Base-by-base conservation (phyloP, 2,888 invertebrate genomes). In the Hypomecis punctinalis region DNA sequence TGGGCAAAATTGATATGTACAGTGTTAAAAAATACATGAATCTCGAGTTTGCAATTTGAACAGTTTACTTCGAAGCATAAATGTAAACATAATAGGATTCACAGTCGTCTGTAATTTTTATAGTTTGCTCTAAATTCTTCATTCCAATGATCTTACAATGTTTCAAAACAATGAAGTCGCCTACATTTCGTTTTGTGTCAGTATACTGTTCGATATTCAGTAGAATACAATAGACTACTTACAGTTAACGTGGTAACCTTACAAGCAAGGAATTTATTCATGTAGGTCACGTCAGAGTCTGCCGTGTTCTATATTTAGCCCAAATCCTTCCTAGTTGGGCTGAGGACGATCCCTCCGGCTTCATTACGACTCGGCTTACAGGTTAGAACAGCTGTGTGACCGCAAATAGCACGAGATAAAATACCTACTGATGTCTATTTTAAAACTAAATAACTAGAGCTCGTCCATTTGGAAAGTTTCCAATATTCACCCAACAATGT, bases 381-480 rank as follows among this genome's bases (percentile, higher is more conserved):
- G 70, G 70, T 76, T 73, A 68, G 72, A 80, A 80, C 83, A 85
- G 85, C 84, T 86, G 84, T 82, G 77, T 69, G 67, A 76, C 78
- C 76, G 76, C 76, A 86, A 86, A 86, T 86, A 85, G 84, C 79
- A 78, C 80, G 80, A 73, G 80, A 84, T 86, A 84, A 83, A 85
- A 87, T 89, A 88, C 85, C 82, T 85, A 83, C 79, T 69, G 67
- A 45, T 60, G 67, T 79, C 85, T 90, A 91, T 90, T 89, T 89
- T 82, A 79, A 81, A 85, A 83, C 70, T 63, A 79, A 82, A 87
- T 86, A 85, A 86, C 82, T 84, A 85, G 83, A 86, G 78, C 83
- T 85, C 83, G 81, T 80, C 77, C 74, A 82, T 85, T 90, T 91
- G 91, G 91, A 90, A 79, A 82, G 82, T 81, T 77, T 90, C 91